phyloP scores from a whole-genome alignment of 2,888 invertebrate species.

The Watsonalla binaria region DNA sequence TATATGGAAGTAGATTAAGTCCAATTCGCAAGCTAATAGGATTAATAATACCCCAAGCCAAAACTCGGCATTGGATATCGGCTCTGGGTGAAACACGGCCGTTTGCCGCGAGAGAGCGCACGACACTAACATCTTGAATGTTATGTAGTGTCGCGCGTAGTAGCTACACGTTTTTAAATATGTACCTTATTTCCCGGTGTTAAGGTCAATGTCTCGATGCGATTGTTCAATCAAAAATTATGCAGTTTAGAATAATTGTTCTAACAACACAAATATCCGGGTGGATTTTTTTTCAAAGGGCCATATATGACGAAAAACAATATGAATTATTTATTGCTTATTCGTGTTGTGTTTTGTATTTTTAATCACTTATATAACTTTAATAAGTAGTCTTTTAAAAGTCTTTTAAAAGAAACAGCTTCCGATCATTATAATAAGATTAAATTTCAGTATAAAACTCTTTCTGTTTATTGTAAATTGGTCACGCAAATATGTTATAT shows the following conservation, averaged over 20 bases:
- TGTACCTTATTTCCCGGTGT: not conserved
- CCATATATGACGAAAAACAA: not conserved
- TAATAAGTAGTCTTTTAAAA: too few species aligned
- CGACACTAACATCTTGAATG: slow-evolving; percentile 47
- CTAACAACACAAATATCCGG: not conserved
- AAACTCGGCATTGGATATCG: slow-evolving; percentile 62
- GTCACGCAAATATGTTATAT: too few species aligned
- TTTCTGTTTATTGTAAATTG: too few species aligned
- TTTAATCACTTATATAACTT: too few species aligned
- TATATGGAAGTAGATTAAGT: slow-evolving; percentile 66
- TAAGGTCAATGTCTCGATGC: not conserved
- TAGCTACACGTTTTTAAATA: not conserved
- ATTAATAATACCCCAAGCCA: slow-evolving; percentile 65
- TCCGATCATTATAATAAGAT: too few species aligned
- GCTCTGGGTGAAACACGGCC: slow-evolving; percentile 45
- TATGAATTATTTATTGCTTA: not conserved
- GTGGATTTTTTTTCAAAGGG: not conserved
- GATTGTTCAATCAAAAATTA: not conserved
- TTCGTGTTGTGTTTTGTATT: not conserved
- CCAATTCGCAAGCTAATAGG: slow-evolving; percentile 70
- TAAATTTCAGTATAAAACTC: too few species aligned
- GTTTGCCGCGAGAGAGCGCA: slow-evolving; percentile 47
- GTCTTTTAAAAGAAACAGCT: too few species aligned
- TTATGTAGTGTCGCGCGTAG: slow-evolving; percentile 36
- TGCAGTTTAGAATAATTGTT: not conserved